phyloP scores from a whole-genome alignment of 2,797 vertebrate species.

The Myotis daubentonii region DNA sequence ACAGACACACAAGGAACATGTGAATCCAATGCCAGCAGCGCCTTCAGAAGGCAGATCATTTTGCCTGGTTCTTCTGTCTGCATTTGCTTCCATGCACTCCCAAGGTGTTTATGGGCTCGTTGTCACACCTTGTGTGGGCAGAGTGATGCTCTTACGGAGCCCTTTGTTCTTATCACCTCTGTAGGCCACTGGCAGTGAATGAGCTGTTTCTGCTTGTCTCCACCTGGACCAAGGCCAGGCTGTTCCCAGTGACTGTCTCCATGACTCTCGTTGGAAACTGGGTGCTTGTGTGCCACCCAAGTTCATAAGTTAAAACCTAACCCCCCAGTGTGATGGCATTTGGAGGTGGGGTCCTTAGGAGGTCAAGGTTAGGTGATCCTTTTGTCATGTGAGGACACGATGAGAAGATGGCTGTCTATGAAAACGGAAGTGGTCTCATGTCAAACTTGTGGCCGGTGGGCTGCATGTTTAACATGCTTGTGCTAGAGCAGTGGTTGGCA shows the following conservation, averaged over 20 bases:
- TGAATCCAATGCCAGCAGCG: neutral
- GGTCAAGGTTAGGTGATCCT: neutral
- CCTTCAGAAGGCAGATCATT: constrained; percentile 30
- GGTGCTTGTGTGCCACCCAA: neutral
- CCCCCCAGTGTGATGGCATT: neutral
- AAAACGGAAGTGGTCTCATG: too few species aligned
- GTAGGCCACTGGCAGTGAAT: constrained; percentile 83
- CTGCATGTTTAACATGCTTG: too few species aligned
- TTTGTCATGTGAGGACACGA: neutral
- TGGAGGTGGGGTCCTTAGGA: neutral
- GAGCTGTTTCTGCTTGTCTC: constrained; percentile 84
- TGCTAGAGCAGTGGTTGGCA: neutral
- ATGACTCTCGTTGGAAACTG: constrained; percentile 68
- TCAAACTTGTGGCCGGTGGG: too few species aligned
- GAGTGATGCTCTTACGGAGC: constrained; percentile 82
- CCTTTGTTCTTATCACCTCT: constrained; percentile 79
- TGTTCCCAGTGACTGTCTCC: constrained; percentile 85
- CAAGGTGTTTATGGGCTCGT: neutral
- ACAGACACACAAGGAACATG: neutral
- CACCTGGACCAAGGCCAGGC: constrained; percentile 87
- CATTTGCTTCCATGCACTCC: neutral
- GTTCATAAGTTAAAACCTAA: neutral
- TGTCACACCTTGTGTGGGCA: constrained; percentile 79
- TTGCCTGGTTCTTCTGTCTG: neutral
- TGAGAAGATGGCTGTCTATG: neutral